phyloP scores from a whole-genome alignment of 2,113 vertebrate species.

The Phocoena phocoena region DNA sequence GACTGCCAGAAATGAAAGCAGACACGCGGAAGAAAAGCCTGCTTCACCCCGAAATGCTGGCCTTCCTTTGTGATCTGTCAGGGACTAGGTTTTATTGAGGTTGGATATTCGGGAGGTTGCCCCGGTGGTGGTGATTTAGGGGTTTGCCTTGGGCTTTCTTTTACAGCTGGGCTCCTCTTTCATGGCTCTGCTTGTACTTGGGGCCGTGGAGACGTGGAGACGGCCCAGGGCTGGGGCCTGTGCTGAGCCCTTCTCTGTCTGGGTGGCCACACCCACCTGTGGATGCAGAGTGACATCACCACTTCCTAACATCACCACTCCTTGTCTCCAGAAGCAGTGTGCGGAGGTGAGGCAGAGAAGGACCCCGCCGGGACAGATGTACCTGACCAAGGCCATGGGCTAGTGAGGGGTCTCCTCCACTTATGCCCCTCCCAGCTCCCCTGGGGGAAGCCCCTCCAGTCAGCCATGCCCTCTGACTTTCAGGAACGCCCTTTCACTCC shows the following conservation, averaged over 20 bases:
- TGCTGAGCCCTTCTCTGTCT: background rate
- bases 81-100: slow-evolving; percentile 56
- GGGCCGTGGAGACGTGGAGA: background rate
- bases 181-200: background rate
- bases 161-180: background rate
- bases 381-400: background rate
- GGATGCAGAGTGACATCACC: background rate
- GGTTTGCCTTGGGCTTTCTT: slow-evolving; percentile 58
- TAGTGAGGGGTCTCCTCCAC: background rate
- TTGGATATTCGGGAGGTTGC: slow-evolving; percentile 55
- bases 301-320: background rate
- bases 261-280: background rate
- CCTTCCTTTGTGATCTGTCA: slow-evolving; percentile 26
- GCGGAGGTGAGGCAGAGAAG: background rate
- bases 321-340: background rate
- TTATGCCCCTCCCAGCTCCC: fast-evolving
- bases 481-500: background rate
- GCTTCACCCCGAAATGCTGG: slow-evolving; percentile 42
- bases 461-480: background rate
- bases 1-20: slow-evolving; percentile 52
- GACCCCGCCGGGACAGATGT: background rate
- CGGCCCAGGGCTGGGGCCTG: background rate
- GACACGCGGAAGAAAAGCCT: background rate
- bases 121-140: slow-evolving; percentile 45
- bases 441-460: background rate